A percentile compares a stretch with the other conserved stretches of the same genome.
Conservation (phyloP, 2,113 vertebrate species). For the Saguinus imperator region DNA sequence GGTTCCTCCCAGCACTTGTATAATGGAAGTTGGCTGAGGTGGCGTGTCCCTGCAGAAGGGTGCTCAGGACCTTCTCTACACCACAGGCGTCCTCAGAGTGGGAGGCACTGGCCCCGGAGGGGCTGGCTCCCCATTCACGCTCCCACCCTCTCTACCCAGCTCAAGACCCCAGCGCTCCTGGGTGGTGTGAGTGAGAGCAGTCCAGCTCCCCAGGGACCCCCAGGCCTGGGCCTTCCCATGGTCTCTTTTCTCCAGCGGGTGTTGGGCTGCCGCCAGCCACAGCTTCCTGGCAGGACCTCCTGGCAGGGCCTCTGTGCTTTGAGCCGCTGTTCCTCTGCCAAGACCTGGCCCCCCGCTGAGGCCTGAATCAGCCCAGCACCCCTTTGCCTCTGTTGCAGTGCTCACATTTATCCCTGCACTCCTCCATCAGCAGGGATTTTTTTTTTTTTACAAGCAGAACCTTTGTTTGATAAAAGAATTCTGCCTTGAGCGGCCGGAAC, state of each 20-base stretch:
- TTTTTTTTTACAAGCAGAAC: neutral
- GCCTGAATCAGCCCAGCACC: neutral
- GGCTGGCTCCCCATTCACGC: neutral
- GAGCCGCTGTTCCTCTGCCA: neutral
- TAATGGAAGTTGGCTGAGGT: neutral
- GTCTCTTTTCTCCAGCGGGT: neutral
- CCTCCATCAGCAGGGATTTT: neutral
- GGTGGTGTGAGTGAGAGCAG: neutral
- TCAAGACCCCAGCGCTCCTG: accelerated
- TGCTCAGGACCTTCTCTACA: neutral
- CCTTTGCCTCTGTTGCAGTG: accelerated
- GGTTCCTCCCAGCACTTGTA: neutral
- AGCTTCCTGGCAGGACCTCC: accelerated
- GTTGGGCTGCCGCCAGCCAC: neutral
- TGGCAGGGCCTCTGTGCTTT: neutral
- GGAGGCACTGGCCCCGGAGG: accelerated
- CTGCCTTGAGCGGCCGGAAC: accelerated
- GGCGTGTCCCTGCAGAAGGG: neutral
- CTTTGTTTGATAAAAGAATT: neutral
- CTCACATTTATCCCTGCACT: no score
- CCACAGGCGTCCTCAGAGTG: neutral
- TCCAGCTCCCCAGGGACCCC: neutral
- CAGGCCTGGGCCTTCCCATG: neutral
- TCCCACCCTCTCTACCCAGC: accelerated
- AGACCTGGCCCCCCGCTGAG: accelerated